Percentiles rank a stretch among this genome's conserved stretches.
Conservation (phyloP, 2,113 vertebrate genomes). For the Conger conger region DNA sequence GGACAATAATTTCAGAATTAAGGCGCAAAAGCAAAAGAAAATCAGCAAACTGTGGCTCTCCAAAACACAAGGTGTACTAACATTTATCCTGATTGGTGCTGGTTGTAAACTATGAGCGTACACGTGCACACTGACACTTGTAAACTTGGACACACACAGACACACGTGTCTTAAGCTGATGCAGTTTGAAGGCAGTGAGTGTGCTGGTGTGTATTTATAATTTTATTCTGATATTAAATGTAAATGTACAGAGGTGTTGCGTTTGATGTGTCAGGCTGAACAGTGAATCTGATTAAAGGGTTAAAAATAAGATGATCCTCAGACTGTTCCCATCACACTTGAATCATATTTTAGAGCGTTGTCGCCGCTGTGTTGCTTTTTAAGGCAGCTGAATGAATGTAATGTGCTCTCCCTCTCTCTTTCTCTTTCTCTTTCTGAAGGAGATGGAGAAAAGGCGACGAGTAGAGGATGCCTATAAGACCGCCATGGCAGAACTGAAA, state of each 20-base stretch:
- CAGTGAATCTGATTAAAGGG: background rate
- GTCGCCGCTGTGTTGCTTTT: background rate
- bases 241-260: slow-evolving; percentile 30
- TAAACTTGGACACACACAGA: background rate
- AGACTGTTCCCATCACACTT: background rate
- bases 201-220: no score
- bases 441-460: slow-evolving; percentile 86
- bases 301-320: background rate
- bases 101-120: background rate
- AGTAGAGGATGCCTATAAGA: slow-evolving; percentile 88
- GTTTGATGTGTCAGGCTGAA: background rate
- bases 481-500: slow-evolving; percentile 86
- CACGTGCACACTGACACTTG: no score
- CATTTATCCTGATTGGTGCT: no score
- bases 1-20: no score
- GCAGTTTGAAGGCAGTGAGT: background rate
- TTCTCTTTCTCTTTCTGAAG: slow-evolving; percentile 62
- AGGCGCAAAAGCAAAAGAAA: no score
- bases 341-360: background rate
- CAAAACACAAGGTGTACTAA: background rate
- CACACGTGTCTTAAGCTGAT: background rate
- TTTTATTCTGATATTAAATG: slow-evolving; percentile 39
- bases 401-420: background rate
- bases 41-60: background rate
- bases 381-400: background rate